A percentile compares a stretch with the other conserved stretches of the same genome.
Conservation (phyloP, 2,797 vertebrate species). For the Mico argentatus region DNA sequence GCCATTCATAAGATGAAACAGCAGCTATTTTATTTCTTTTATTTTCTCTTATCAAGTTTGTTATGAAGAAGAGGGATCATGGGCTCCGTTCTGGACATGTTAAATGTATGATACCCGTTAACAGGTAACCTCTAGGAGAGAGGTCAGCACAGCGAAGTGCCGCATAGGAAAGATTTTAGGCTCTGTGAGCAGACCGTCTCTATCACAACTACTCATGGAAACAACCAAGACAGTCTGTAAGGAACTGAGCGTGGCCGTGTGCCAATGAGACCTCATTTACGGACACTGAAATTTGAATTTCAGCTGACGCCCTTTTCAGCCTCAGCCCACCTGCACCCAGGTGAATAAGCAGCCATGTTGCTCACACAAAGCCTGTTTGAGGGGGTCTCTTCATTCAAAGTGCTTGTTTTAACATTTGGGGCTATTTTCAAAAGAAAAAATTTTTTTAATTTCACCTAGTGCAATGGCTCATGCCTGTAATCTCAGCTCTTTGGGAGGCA, state of each 20-base stretch:
- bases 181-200: rapidly evolving
- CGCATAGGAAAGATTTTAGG: rapidly evolving
- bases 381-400: no score
- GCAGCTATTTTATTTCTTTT: not conserved
- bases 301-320: no score
- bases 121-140: not conserved
- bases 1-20: not conserved
- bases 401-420: no score
- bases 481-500: not conserved
- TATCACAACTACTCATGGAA: not conserved
- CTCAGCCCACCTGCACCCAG: no score
- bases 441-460: not conserved
- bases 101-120: not conserved
- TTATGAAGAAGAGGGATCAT: not conserved
- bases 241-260: not conserved
- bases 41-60: not conserved
- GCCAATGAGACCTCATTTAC: not conserved
- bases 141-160: rapidly evolving
- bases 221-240: rapidly evolving
- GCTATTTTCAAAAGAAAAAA: no score
- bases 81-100: not conserved
- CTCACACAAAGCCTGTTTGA: no score
- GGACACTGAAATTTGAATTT: not conserved
- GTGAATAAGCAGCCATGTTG: no score
- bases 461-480: not conserved